A percentile compares a stretch with the other conserved stretches of the same genome.
Conservation (phyloP, 1,140 invertebrate species). For the Schlechtendalia chinensis region DNA sequence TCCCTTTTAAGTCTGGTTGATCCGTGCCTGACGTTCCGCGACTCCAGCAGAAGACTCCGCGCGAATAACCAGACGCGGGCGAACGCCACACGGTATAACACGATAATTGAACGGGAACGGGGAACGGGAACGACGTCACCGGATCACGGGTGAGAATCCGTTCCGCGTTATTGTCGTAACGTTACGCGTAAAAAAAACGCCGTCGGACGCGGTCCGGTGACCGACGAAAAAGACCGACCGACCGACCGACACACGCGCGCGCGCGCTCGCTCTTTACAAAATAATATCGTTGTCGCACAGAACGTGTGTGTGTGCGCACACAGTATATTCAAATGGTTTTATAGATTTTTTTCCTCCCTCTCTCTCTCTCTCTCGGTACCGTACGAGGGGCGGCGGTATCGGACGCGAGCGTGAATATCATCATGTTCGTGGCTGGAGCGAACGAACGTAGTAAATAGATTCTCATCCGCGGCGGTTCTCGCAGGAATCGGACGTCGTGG, state of each 20-base stretch:
- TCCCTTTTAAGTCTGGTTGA: too few species aligned
- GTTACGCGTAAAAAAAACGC: neutral
- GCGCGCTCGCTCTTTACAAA: neutral
- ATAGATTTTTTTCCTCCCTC: neutral
- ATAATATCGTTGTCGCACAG: too few species aligned
- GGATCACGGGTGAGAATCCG: too few species aligned
- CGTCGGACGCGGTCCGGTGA: conserved; percentile 8
- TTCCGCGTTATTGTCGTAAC: neutral
- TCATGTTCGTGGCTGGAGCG: neutral
- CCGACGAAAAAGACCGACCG: neutral
- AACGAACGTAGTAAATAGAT: conserved; percentile 22
- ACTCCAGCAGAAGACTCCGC: too few species aligned
- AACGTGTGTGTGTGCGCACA: neutral
- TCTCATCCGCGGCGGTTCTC: neutral
- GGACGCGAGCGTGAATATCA: neutral
- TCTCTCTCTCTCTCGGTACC: neutral
- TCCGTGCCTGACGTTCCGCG: too few species aligned
- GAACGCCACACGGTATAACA: neutral
- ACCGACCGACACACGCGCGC: neutral
- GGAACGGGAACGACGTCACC: too few species aligned
- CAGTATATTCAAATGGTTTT: conserved; percentile 14
- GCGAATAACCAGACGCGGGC: too few species aligned
- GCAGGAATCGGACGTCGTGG: neutral
- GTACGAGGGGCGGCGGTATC: neutral
- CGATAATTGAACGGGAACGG: neutral